Evolutionary conservation across 2,113 vertebrate genomes (phyloP).

Genomic region (Hippocampus barbouri): DNA sequence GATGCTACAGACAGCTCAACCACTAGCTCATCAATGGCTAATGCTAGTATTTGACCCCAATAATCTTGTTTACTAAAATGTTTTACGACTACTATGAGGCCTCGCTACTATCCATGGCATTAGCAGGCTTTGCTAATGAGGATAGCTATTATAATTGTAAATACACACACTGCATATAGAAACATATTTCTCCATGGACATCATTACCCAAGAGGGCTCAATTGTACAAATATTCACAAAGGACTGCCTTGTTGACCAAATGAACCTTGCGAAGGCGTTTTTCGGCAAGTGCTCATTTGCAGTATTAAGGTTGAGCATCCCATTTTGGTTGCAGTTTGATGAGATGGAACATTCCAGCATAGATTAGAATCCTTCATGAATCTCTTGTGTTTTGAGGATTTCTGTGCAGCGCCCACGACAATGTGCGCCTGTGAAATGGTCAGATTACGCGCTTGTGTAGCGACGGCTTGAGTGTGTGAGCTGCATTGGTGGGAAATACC

Average conservation of each 20-base stretch:
- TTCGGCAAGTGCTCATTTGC: constrained; percentile 30
- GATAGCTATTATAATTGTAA: not conserved
- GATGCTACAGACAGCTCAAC: too few species aligned
- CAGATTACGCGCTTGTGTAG: not conserved
- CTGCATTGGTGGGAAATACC: constrained; percentile 54
- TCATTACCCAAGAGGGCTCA: constrained; percentile 9
- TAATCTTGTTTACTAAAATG: too few species aligned
- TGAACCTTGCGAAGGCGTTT: constrained; percentile 37
- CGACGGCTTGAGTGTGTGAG: constrained; percentile 21
- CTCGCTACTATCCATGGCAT: not conserved
- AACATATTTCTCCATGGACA: too few species aligned
- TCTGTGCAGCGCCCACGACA: not conserved
- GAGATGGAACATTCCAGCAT: constrained; percentile 19
- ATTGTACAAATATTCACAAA: constrained; percentile 63
- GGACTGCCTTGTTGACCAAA: constrained; percentile 54
- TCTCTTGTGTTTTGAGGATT: constrained; percentile 7
- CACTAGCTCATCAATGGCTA: too few species aligned
- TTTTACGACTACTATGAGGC: too few species aligned
- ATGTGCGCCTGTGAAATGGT: not conserved
- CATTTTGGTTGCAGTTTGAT: constrained; percentile 31
- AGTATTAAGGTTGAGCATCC: constrained; percentile 40
- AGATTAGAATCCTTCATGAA: constrained; percentile 11
- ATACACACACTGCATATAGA: not conserved
- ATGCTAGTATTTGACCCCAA: too few species aligned
- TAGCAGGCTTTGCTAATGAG: not conserved